Conservation (phyloP, 2,888 invertebrate species). For the Baronia brevicornis region DNA sequence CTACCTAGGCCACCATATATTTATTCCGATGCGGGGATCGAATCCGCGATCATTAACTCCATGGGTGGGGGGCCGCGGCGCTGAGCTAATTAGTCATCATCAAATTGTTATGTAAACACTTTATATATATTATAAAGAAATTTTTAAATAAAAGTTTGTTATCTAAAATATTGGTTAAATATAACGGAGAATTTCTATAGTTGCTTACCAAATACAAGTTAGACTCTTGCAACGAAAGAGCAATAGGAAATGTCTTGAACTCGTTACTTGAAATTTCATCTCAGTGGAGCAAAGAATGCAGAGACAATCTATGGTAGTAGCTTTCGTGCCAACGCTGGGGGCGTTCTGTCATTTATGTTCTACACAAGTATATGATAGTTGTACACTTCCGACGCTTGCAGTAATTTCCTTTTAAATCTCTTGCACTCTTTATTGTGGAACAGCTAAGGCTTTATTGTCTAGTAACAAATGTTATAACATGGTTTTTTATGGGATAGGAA, state of each 20-base stretch:
- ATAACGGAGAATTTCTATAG: neutral
- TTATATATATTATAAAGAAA: no score
- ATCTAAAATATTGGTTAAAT: neutral
- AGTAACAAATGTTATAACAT: no score
- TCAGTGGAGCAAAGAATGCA: conserved; percentile 14
- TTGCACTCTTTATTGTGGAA: neutral
- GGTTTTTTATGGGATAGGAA: no score
- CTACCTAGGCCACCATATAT: no score
- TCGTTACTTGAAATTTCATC: conserved; percentile 23
- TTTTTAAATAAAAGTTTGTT: neutral
- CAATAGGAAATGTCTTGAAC: conserved; percentile 19
- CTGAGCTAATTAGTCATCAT: no score
- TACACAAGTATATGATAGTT: conserved; percentile 9
- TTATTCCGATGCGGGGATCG: no score
- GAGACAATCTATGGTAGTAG: conserved; percentile 18
- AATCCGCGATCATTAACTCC: no score
- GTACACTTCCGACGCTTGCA: conserved; percentile 8
- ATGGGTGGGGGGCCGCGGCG: no score
- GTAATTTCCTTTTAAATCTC: conserved; percentile 2
- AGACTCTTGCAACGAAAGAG: conserved; percentile 14
- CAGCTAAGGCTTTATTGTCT: conserved; percentile 6
- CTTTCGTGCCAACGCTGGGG: conserved; percentile 18
- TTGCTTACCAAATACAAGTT: conserved; percentile 7
- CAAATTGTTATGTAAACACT: no score
- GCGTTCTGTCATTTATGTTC: conserved; percentile 22